Percentiles rank a stretch among this genome's conserved stretches.
Evolutionary conservation across 2,797 vertebrate genomes (phyloP).

Genomic region (Pseudochromis fuscus): DNA sequence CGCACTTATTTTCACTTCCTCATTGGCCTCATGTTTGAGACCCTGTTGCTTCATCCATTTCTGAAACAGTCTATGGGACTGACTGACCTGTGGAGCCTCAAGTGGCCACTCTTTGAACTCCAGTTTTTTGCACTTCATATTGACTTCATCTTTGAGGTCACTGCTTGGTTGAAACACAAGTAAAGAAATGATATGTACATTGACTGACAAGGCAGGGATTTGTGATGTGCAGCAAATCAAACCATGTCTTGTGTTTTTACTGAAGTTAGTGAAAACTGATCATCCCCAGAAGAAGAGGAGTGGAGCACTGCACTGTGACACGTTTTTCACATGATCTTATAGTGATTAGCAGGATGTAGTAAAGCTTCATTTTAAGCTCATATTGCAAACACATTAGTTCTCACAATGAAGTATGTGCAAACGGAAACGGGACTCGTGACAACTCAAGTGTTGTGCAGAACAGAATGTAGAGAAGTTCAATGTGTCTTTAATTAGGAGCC

Average conservation of each 20-base stretch:
- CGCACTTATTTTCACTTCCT: no score
- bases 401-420: conserved; percentile 42
- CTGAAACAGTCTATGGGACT: no score
- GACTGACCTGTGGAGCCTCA: no score
- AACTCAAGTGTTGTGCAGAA: conserved; percentile 9
- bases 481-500: conserved; percentile 67
- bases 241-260: not conserved
- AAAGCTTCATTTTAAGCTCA: conserved; percentile 14
- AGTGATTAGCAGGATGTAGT: not conserved
- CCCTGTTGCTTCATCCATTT: no score
- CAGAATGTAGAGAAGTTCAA: conserved; percentile 38
- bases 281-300: not conserved
- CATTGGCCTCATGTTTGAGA: no score
- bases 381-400: conserved; percentile 45
- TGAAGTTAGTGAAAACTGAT: not conserved
- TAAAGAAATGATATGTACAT: no score
- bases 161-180: no score
- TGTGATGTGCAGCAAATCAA: no score
- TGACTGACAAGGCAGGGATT: no score
- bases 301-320: not conserved
- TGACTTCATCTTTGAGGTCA: no score
- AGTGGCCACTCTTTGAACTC: no score
- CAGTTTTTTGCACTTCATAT: no score
- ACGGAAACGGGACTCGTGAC: conserved; percentile 36
- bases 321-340: not conserved